A percentile compares a stretch with the other conserved stretches of the same genome.
These are phyloP conservation scores for Apodemia hepburni DNA, from an alignment of 2,888 invertebrate genomes.

Conservation along the genomic window DNA sequence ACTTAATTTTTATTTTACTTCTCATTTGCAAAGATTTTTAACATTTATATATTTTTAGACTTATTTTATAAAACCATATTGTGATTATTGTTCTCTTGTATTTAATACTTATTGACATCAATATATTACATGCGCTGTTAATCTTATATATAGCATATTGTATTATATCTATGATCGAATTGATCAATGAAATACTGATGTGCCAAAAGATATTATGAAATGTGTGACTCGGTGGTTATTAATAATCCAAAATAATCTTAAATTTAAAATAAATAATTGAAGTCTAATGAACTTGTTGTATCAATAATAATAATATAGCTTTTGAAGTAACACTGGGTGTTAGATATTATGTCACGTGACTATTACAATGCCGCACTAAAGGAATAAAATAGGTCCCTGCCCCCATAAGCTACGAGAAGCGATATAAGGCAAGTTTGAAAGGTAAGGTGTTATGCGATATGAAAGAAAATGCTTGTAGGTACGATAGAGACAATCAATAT, in stretches of 20 bases:
- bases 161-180: background rate
- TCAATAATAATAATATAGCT: constrained; percentile 13
- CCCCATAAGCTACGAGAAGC: background rate
- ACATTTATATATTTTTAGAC: too few species aligned
- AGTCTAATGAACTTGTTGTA: constrained; percentile 13
- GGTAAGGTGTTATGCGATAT: background rate
- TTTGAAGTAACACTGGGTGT: constrained; percentile 11
- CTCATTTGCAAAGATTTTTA: too few species aligned
- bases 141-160: constrained; percentile 18
- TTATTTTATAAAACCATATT: too few species aligned
- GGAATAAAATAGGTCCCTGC: background rate
- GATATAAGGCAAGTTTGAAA: background rate
- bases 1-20: too few species aligned
- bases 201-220: constrained; percentile 7
- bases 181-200: constrained; percentile 4
- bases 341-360: constrained; percentile 14
- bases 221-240: constrained; percentile 5
- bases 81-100: too few species aligned
- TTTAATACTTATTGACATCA: too few species aligned
- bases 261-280: constrained; percentile 8
- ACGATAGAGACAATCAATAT: background rate
- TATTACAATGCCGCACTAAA: background rate
- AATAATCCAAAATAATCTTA: constrained; percentile 12
- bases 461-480: background rate
- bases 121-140: too few species aligned